Conservation (phyloP, 1,140 invertebrate genomes). For the Pollicipes pollicipes region DNA sequence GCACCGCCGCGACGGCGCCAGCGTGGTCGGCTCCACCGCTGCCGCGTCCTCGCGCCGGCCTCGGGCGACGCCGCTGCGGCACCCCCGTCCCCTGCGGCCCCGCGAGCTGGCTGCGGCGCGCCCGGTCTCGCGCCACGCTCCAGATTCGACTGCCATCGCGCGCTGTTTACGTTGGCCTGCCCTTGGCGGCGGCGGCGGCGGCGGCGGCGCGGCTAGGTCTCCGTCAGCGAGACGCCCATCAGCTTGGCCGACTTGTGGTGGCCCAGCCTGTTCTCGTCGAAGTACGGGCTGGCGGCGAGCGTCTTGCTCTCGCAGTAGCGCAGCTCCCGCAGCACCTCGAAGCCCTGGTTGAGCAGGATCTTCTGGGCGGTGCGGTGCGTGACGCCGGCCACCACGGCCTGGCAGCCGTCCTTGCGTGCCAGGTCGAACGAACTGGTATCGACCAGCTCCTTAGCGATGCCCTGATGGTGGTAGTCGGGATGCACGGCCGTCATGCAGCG, state of each 20-base stretch:
- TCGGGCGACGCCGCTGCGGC: no score
- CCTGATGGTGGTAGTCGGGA: not conserved
- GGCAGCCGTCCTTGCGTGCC: not conserved
- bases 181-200: no score
- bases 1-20: no score
- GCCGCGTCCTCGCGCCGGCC: no score
- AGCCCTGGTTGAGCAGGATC: not conserved
- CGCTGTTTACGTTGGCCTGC: no score
- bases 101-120: no score
- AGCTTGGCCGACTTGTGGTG: not conserved
- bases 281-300: not conserved
- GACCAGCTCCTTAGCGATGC: not conserved
- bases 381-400: not conserved
- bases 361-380: not conserved
- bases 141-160: no score
- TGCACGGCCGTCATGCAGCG: not conserved
- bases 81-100: no score
- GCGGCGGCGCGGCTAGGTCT: not conserved
- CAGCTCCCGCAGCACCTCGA: not conserved
- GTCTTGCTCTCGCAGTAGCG: not conserved
- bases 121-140: no score
- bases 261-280: not conserved
- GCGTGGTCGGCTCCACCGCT: no score
- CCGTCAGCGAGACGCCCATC: not conserved
- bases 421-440: not conserved